Conservation (phyloP, 1,140 invertebrate species). For the Chrysopa pallens region DNA sequence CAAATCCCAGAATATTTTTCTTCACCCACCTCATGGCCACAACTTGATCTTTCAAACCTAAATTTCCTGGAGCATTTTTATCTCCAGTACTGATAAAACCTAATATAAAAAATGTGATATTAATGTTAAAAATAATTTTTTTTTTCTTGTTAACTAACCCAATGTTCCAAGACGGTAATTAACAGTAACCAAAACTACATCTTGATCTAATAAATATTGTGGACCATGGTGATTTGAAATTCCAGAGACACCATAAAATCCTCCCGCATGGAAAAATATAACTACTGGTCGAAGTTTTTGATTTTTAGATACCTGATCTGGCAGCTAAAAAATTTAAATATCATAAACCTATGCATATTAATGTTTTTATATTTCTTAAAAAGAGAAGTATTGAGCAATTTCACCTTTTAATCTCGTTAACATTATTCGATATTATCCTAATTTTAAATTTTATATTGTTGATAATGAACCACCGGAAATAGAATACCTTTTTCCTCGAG, state of each 20-base stretch:
- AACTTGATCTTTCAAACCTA: constrained; percentile 59
- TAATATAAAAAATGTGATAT: neutral
- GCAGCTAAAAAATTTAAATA: neutral
- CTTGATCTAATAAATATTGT: constrained; percentile 29
- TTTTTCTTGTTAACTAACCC: constrained; percentile 16
- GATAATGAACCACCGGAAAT: too few relatives aligned
- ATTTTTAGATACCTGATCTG: too few relatives aligned
- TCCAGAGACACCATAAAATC: constrained; percentile 14
- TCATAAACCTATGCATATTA: neutral
- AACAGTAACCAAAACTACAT: constrained; percentile 33
- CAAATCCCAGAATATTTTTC: constrained; percentile 50
- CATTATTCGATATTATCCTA: too few relatives aligned
- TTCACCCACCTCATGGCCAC: constrained; percentile 51
- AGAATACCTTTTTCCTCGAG: too few relatives aligned
- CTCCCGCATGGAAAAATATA: constrained; percentile 31
- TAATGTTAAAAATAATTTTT: neutral
- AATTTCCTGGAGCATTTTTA: constrained; percentile 43
- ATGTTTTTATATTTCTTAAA: too few relatives aligned
- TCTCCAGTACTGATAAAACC: constrained; percentile 37
- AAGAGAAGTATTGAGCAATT: too few relatives aligned
- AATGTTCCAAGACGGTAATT: constrained; percentile 34
- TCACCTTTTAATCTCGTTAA: too few relatives aligned
- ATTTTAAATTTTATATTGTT: too few relatives aligned
- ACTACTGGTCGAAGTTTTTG: constrained; percentile 18
- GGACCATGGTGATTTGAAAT: constrained; percentile 15